These are phyloP conservation scores for Ceyx margarethae DNA, from an alignment of 2,113 vertebrate species.

Conservation along the genomic window DNA sequence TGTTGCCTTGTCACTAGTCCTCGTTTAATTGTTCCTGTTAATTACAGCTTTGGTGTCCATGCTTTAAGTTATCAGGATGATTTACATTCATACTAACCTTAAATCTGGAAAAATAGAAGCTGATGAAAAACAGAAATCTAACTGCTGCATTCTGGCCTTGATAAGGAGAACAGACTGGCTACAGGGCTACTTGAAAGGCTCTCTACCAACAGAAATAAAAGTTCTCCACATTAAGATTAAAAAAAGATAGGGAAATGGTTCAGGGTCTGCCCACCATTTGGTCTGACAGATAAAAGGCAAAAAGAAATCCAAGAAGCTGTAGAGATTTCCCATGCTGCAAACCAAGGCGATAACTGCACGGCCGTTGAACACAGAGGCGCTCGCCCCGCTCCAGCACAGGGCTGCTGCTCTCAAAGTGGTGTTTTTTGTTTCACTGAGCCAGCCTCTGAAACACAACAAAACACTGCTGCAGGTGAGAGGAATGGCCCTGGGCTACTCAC, in stretches of 20 bases:
- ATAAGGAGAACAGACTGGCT: not conserved
- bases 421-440: not conserved
- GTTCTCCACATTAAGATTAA: slow-evolving; percentile 12
- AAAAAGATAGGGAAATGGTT: slow-evolving; percentile 5
- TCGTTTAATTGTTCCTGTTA: slow-evolving; percentile 9
- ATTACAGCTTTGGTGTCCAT: not conserved
- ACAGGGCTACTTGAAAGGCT: not conserved
- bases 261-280: slow-evolving; percentile 8
- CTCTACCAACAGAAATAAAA: not conserved
- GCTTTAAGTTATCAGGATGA: not conserved
- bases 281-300: slow-evolving; percentile 3
- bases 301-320: not conserved
- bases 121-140: not conserved
- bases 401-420: not conserved
- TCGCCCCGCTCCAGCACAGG: not conserved
- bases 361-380: accelerated
- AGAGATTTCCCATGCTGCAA: not conserved
- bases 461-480: not conserved
- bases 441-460: not conserved
- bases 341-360: not conserved
- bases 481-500: not conserved
- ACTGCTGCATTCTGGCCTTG: not conserved
- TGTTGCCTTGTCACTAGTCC: not conserved
- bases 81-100: not conserved
- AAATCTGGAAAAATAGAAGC: not conserved